These are phyloP conservation scores for Colistium nudipinnis DNA, from an alignment of 2,113 vertebrate species.

Conservation along the genomic window DNA sequence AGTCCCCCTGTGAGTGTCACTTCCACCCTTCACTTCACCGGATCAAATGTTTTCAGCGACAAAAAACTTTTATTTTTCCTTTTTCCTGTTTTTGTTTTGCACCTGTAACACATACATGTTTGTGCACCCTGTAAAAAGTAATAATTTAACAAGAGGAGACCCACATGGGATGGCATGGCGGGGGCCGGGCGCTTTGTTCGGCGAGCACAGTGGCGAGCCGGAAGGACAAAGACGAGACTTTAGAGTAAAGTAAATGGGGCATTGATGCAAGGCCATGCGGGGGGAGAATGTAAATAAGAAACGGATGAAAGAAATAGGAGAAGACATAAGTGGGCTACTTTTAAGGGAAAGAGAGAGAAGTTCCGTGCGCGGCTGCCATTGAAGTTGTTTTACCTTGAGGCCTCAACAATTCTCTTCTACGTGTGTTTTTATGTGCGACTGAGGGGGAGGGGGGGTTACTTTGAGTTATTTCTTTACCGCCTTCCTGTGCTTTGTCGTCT, in stretches of 20 bases:
- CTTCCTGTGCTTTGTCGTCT: neutral
- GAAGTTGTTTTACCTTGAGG: conserved; percentile 45
- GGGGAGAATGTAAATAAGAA: conserved; percentile 51
- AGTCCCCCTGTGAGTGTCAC: no score
- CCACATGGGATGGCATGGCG: no score
- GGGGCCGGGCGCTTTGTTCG: conserved; percentile 40
- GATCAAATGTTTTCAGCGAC: no score
- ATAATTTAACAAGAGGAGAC: no score
- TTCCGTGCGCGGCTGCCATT: conserved; percentile 12
- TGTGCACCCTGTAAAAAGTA: no score
- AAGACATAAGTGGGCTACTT: no score
- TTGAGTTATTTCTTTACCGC: neutral
- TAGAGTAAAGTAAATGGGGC: no score
- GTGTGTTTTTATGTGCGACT: neutral
- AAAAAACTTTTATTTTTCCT: no score
- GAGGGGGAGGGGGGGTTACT: neutral
- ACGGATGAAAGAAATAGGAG: conserved; percentile 51
- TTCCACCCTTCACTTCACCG: no score
- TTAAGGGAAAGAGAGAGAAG: conserved; percentile 28
- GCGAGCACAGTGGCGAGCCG: conserved; percentile 26
- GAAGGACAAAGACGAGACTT: neutral
- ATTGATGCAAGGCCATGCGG: conserved; percentile 38
- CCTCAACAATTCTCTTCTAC: neutral
- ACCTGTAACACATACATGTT: no score
- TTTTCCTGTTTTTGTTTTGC: no score